phyloP scores from a whole-genome alignment of 2,797 vertebrate genomes.

The Malurus splendens region DNA sequence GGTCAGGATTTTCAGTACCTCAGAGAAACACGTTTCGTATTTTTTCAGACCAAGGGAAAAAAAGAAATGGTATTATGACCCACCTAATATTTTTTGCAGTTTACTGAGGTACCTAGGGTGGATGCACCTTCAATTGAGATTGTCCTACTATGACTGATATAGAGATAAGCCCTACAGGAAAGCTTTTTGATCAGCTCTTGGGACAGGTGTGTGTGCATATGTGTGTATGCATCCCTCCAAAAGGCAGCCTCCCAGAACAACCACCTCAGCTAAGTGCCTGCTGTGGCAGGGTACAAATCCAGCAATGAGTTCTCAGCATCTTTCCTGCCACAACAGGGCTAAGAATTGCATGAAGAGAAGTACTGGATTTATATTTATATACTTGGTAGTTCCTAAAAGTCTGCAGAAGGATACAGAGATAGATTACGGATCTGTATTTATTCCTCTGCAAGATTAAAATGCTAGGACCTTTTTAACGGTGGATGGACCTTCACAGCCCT shows the following conservation, averaged over 20 bases:
- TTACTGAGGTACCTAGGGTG: neutral
- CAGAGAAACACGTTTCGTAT: neutral
- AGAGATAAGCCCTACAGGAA: neutral
- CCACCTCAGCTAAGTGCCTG: neutral
- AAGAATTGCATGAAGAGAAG: neutral
- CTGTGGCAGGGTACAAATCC: neutral
- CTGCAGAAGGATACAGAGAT: neutral
- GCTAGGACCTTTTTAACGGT: neutral
- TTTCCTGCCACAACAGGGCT: neutral
- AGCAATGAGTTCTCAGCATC: neutral
- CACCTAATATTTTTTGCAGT: neutral
- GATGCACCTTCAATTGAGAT: neutral
- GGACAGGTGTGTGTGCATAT: fast-evolving
- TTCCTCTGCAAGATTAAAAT: neutral
- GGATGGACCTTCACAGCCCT: neutral
- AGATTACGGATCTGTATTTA: neutral
- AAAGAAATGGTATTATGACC: neutral
- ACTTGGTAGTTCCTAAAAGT: neutral
- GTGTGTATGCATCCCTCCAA: neutral
- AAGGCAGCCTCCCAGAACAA: neutral
- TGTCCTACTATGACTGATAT: neutral
- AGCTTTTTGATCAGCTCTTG: neutral
- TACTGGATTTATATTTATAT: neutral
- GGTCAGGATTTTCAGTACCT: neutral
- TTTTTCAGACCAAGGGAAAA: neutral